Conservation (phyloP, 2,797 vertebrate species). For the Microhierax caerulescens region DNA sequence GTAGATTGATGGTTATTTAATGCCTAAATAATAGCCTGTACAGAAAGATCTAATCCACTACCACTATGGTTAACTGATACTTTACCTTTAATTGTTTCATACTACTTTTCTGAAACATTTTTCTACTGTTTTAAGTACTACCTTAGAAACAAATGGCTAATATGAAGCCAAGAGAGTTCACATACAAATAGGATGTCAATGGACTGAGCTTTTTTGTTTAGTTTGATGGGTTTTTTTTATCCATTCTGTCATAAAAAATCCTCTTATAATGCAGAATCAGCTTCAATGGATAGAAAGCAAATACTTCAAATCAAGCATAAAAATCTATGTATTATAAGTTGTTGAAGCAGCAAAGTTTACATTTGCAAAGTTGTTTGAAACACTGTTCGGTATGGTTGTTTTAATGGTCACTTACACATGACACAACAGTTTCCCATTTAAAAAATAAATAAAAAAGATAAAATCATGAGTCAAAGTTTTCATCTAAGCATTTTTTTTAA, state of each 20-base stretch:
- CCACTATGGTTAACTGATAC: neutral
- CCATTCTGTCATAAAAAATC: neutral
- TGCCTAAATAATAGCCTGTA: neutral
- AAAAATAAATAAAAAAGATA: neutral
- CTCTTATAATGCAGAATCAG: neutral
- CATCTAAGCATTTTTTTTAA: neutral
- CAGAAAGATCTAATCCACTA: neutral
- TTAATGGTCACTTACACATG: neutral
- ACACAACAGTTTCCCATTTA: neutral
- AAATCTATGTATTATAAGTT: neutral
- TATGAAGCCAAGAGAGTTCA: neutral
- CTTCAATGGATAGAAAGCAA: neutral
- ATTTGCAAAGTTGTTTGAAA: neutral
- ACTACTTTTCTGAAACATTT: neutral
- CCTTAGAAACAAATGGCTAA: neutral
- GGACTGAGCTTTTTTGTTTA: neutral
- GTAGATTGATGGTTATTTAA: neutral
- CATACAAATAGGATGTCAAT: neutral
- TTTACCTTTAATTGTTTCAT: neutral
- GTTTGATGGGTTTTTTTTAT: neutral
- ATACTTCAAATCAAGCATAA: neutral
- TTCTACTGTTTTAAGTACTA: neutral
- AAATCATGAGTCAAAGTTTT: neutral
- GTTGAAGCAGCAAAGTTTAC: neutral
- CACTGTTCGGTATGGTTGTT: neutral